Base-by-base conservation (phyloP, 2,888 invertebrate genomes). In the Lydus trimaculatus region DNA sequence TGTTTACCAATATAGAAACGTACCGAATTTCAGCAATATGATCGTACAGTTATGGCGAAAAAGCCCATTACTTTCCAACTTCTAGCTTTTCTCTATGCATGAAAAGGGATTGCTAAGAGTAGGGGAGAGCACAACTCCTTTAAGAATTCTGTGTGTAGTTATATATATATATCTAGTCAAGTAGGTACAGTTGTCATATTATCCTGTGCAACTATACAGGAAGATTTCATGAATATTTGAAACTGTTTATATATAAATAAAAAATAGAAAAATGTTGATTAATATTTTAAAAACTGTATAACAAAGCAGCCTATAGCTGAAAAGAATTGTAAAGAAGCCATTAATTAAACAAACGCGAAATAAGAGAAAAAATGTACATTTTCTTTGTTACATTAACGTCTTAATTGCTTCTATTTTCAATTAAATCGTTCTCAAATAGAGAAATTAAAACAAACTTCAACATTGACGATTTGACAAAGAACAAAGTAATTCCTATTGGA, bases 221-320 rank as follows among this genome's bases (percentile, higher is more conserved):
- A 0, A 48, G 48, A 48, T 72, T 74, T 70, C 72, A 75, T 76
- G 75, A 76, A 76, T 76, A 76, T 71, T 76, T 75, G 69, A 76
- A 70, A 73, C 72, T 70, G 71, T 73, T 73, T 75, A 73, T 70
- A 73, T 72, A n/a, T n/a, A n/a, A n/a, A n/a, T n/a, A n/a, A n/a
- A n/a, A n/a, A n/a, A n/a, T n/a, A n/a, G n/a, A 75, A 75, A 36
- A 75, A 74, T 71, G 71, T 70, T 73, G 72, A 74, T 73, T 75
- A 76, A 76, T 76, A 75, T 69, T 70, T 48, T 5, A 23, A 8
- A 43, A 48, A 48, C 9, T 48, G 11, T 20, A 20, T 20, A 20
- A 48, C 48, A 48, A 48, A 36, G 15, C 15, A 9, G 1, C 0
- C 36, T 15, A 1, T 15, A 15, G 0, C 15, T 36, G 36, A 36